Evolutionary conservation across 2,113 vertebrate species (phyloP).

Genomic region (Polypterus senegalus): DNA sequence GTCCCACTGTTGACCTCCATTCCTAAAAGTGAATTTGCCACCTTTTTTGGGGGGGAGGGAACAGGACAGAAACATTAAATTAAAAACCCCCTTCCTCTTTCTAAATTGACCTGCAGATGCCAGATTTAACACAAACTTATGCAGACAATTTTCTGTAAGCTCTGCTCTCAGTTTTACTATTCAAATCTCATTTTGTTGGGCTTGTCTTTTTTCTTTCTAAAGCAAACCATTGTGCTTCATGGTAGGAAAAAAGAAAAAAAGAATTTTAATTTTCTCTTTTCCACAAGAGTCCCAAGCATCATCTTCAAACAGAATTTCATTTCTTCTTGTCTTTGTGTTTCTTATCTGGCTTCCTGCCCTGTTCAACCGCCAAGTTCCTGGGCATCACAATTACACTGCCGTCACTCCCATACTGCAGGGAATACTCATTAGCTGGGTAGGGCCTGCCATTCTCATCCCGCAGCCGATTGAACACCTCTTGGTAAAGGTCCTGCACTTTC

Average conservation of each 20-base stretch:
- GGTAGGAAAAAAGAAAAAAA: too few species aligned
- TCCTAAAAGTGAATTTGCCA: too few species aligned
- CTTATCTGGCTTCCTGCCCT: constrained; percentile 69
- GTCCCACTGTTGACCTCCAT: too few species aligned
- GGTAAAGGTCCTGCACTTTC: constrained; percentile 89
- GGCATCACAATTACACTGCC: constrained; percentile 82
- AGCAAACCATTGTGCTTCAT: too few species aligned
- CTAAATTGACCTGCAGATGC: constrained; percentile 55
- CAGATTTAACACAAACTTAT: constrained; percentile 50
- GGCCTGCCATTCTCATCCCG: constrained; percentile 84
- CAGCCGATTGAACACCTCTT: constrained; percentile 84
- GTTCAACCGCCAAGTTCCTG: constrained; percentile 58
- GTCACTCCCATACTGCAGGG: constrained; percentile 76
- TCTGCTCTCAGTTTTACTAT: too few species aligned
- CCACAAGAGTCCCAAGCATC: too few species aligned
- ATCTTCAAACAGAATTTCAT: constrained; percentile 42
- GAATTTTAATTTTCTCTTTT: too few species aligned
- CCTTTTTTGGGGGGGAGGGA: too few species aligned
- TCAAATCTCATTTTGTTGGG: too few species aligned
- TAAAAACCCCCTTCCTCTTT: constrained; percentile 28
- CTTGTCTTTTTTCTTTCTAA: too few species aligned
- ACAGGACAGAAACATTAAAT: too few species aligned
- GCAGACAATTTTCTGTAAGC: too few species aligned
- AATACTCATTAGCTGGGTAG: constrained; percentile 79
- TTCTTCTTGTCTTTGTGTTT: constrained; percentile 92